Evolutionary conservation across 53 echinoderm and acorn worm species (phyloP).

Genomic region (Echinometra lucunter): DNA sequence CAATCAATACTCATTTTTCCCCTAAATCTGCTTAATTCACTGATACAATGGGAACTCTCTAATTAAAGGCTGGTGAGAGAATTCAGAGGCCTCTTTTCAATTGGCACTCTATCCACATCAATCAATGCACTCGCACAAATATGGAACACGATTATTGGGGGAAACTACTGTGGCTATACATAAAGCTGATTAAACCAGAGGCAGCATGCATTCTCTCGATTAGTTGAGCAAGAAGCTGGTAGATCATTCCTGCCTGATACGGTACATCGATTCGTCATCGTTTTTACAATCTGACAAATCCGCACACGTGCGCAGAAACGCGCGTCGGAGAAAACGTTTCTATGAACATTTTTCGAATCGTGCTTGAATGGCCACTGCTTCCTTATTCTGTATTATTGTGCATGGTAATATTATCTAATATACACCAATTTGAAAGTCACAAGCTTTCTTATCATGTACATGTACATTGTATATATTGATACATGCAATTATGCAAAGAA

Average conservation of each 20-base stretch:
- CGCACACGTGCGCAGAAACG: too few relatives aligned
- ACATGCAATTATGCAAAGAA: too few relatives aligned
- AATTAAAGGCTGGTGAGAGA: conserved; percentile 39
- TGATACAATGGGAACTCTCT: conserved; percentile 43
- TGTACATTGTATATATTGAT: too few relatives aligned
- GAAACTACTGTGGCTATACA: not conserved
- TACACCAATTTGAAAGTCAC: too few relatives aligned
- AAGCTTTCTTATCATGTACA: too few relatives aligned
- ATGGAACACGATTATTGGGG: conserved; percentile 20
- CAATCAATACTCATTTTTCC: conserved; percentile 41
- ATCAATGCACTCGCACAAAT: conserved; percentile 1
- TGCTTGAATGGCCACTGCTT: too few relatives aligned
- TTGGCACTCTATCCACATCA: conserved; percentile 13
- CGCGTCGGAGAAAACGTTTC: too few relatives aligned
- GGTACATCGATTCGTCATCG: too few relatives aligned
- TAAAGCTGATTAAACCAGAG: not conserved
- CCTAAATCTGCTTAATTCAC: not conserved
- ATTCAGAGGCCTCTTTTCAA: not conserved
- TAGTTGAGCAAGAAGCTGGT: not conserved
- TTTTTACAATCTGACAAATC: too few relatives aligned
- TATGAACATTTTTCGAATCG: too few relatives aligned
- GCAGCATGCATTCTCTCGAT: not conserved
- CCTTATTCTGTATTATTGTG: too few relatives aligned
- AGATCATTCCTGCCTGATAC: not conserved
- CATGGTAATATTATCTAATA: too few relatives aligned